Base-by-base conservation (phyloP, 1,140 invertebrate genomes). In the Temnothorax longispinosus region DNA sequence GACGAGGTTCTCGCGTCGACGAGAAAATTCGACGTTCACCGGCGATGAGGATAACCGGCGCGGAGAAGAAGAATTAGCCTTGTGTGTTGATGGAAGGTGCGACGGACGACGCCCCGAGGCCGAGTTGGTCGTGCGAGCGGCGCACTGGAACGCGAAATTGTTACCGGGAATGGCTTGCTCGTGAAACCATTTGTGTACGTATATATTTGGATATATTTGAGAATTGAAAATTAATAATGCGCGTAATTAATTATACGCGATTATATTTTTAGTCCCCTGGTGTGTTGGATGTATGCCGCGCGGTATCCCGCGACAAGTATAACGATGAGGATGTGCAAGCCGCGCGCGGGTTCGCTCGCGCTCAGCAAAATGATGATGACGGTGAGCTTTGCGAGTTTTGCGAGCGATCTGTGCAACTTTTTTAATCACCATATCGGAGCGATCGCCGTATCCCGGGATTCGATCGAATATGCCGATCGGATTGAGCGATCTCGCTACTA, bases 351-450 rank as follows among this genome's bases (percentile, higher is more conserved):
- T 15, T 96, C 97, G 0, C 94, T 98, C 8, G 96, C 98, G 0
- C 96, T 98, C 8, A 97, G 97, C 54, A 98, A 98, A 92, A n/a
- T n/a, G n/a, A 97, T 98, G 90, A 99, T 99, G 98, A 96, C 98
- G 18, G 97, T 99, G 2, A 98, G 97, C 1, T 98, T 97, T n/a
- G n/a, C 3, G 95, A 96, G 41, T 98, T 98, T 90, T 99, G 98
- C 93, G 97, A 98, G 85, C 94, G 97, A 54, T 96, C 98, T 90
- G 96, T 99, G 60, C 97, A 97, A 90, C 95, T n/a, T n/a, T 99
- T 41, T 95, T 99, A 89, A 97, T 99, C 89, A 99, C 98, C 0
- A 97, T 99, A 64, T 95, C 99, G 77, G 98, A 98, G 94, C 97
- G 97, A 88, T 97, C 98, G 0, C 95, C 96, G 1, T 97, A 97